phyloP scores from a whole-genome alignment of 1,140 invertebrate genomes.

The Musca vetustissima region DNA sequence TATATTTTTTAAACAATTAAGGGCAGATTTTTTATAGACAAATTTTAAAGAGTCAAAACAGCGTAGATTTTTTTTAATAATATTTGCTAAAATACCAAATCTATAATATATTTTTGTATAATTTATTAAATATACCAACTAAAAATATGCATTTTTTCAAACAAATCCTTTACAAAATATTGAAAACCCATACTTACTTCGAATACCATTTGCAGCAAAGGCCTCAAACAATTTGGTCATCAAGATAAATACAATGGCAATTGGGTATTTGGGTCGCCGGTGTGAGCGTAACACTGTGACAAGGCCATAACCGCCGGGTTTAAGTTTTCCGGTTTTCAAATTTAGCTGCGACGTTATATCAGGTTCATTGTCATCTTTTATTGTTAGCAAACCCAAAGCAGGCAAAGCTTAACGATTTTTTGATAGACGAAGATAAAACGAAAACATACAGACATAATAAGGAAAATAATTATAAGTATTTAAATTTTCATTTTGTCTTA shows the following conservation, averaged over 20 bases:
- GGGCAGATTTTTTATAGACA: too few relatives aligned
- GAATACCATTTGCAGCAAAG: slow-evolving; percentile 53
- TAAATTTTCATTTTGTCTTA: background rate
- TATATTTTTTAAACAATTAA: too few relatives aligned
- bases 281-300: slow-evolving; percentile 33
- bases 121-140: too few relatives aligned
- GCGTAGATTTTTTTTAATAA: too few relatives aligned
- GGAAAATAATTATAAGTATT: background rate
- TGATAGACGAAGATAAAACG: background rate
- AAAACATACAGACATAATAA: background rate
- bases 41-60: too few relatives aligned
- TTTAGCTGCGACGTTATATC: background rate
- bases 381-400: slow-evolving; percentile 31
- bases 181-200: too few relatives aligned
- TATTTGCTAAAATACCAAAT: too few relatives aligned
- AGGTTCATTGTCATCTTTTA: slow-evolving; percentile 8
- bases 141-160: too few relatives aligned
- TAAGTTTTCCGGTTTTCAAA: slow-evolving; percentile 5
- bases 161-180: too few relatives aligned
- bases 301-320: slow-evolving; percentile 42
- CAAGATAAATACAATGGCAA: slow-evolving; percentile 48
- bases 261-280: slow-evolving; percentile 42
- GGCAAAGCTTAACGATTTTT: slow-evolving; percentile 38
- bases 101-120: too few relatives aligned
- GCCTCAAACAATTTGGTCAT: slow-evolving; percentile 54